Evolutionary conservation across 2,888 invertebrate genomes (phyloP), one percentile per base, ranked within the genome.

Genomic region (Dione juno): DNA sequence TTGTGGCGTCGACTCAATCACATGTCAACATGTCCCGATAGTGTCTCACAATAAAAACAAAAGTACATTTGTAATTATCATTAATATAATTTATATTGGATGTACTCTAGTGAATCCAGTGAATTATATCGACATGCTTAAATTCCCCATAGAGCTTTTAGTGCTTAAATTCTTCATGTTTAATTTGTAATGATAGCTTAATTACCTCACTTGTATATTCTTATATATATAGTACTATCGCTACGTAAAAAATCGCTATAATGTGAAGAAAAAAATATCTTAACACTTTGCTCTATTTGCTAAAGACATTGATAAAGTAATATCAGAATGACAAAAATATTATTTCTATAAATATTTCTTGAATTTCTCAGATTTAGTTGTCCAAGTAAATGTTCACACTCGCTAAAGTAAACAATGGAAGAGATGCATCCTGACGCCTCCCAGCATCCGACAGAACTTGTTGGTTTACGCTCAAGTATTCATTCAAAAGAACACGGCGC

Each of bases 401-500:
- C 16, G 16, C 50, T 64, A 50, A 37, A 40, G 19, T 35, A 50
- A 19, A 50, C 64, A 64, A 64, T 64, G 50, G 43, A 61, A 16
- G 64, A 64, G 48, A 64, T 50, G 63, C 63, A 64, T 8, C 50
- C 19, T 28, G 28, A 43, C 59, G 43, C 19, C 43, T 41, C 14
- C 43, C 61, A n/a, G 43, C 61, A 59, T 35, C 35, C 45, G 61
- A 61, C 43, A 61, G 45, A 61, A 61, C 43, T 45, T 61, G 61
- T 61, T 61, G 61, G 43, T 61, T 43, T 45, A 61, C 61, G 61
- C 45, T 61, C 61, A 61, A 28, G 61, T 45, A 61, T 61, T 61
- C 61, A 43, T 28, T 61, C 41, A 61, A 61, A 61, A 45, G 61
- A 61, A 61, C 45, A 45, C 28, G 43, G 28, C 61, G 45, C 43